phyloP scores from a whole-genome alignment of 2,113 vertebrate genomes.

The Clarias magur region DNA sequence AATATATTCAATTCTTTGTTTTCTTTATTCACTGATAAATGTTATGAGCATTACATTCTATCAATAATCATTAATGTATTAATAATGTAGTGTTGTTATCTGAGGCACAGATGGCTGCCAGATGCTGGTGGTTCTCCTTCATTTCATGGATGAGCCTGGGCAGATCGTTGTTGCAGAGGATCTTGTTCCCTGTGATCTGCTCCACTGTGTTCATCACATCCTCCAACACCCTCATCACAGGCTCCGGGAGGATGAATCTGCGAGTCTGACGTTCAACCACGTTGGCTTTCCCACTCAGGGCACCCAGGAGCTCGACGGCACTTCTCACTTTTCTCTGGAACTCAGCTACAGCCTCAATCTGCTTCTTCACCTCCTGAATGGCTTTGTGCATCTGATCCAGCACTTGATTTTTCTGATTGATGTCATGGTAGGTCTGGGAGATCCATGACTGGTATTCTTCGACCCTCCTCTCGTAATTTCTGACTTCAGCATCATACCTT shows the following conservation, averaged over 20 bases:
- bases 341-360: neutral
- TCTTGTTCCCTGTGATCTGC: too few relatives aligned
- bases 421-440: neutral
- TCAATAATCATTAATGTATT: too few relatives aligned
- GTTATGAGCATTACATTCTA: too few relatives aligned
- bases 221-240: too few relatives aligned
- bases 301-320: neutral
- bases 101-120: too few relatives aligned
- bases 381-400: neutral
- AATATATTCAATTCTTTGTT: too few relatives aligned
- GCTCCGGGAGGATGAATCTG: neutral
- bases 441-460: neutral
- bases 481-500: neutral
- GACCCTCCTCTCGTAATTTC: neutral
- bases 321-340: conserved; percentile 6
- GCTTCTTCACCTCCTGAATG: conserved; percentile 7
- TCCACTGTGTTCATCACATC: too few relatives aligned
- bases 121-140: too few relatives aligned
- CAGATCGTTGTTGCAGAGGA: too few relatives aligned
- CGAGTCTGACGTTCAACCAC: conserved; percentile 9
- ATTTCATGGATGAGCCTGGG: too few relatives aligned
- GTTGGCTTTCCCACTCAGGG: conserved; percentile 12
- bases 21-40: too few relatives aligned
- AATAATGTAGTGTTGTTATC: too few relatives aligned
- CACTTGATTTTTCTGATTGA: neutral